Evolutionary conservation across 2,888 invertebrate species (phyloP).

Genomic region (Cloeon dipterum): DNA sequence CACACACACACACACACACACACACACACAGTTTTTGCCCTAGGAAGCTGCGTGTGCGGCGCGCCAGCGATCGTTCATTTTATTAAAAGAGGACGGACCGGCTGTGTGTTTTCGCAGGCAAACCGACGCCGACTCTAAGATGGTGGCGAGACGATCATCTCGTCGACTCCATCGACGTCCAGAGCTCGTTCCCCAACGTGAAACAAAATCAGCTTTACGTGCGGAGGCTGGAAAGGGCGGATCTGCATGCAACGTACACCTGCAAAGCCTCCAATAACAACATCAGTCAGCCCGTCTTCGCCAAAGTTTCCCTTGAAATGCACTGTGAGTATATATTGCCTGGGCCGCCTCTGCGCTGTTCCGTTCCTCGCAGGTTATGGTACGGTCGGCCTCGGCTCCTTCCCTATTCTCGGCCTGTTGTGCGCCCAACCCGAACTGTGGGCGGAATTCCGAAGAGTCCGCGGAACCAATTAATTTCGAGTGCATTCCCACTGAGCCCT

Average conservation of each 20-base stretch:
- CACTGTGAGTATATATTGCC: constrained; percentile 23
- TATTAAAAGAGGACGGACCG: too few relatives aligned
- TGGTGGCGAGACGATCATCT: constrained; percentile 52
- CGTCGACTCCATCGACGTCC: constrained; percentile 30
- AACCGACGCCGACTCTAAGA: constrained; percentile 43
- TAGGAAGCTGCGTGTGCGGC: too few relatives aligned
- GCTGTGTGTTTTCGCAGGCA: constrained; percentile 41
- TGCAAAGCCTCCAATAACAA: constrained; percentile 51
- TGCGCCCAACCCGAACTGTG: too few relatives aligned
- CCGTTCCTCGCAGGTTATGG: too few relatives aligned
- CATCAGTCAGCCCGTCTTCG: constrained; percentile 37
- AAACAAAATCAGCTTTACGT: constrained; percentile 18
- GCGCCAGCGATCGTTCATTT: too few relatives aligned
- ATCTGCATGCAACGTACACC: constrained; percentile 40
- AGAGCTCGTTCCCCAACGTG: constrained; percentile 21
- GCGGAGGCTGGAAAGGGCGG: constrained; percentile 33
- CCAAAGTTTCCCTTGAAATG: constrained; percentile 42
- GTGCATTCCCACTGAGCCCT: too few relatives aligned
- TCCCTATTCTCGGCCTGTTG: too few relatives aligned
- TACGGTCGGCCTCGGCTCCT: too few relatives aligned
- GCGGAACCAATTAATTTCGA: too few relatives aligned
- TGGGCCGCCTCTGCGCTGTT: not conserved
- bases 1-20: too few relatives aligned
- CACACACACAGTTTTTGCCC: too few relatives aligned
- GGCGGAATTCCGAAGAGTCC: too few relatives aligned